Percentiles rank a stretch among this genome's conserved stretches.
Conservation (phyloP, 1,140 invertebrate species). For the Nymphalis io region DNA sequence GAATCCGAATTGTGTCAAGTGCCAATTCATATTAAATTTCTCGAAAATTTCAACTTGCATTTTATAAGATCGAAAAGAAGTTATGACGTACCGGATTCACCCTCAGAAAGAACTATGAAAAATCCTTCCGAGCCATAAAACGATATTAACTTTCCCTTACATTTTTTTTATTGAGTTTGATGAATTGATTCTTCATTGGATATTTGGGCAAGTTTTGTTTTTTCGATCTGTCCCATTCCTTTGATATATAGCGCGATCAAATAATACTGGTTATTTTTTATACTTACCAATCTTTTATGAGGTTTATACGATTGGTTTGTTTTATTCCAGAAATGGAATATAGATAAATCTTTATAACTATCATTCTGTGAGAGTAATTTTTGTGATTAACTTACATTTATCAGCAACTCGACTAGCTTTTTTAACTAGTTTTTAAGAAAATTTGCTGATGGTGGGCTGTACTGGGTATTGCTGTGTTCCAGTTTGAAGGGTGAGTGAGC, state of each 20-base stretch:
- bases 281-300: constrained; percentile 25
- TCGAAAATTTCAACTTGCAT: constrained; percentile 7
- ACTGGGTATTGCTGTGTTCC: too few species aligned
- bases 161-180: constrained; percentile 39
- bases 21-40: constrained; percentile 8
- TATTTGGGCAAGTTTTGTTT: constrained; percentile 39
- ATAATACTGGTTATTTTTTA: constrained; percentile 32
- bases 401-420: too few species aligned
- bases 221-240: constrained; percentile 36
- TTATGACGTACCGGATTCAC: constrained; percentile 12
- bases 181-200: constrained; percentile 42
- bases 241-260: constrained; percentile 37
- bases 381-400: not conserved
- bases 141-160: constrained; percentile 36
- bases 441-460: too few species aligned
- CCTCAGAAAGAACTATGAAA: constrained; percentile 11
- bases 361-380: not conserved
- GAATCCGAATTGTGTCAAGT: constrained; percentile 1
- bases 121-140: constrained; percentile 28
- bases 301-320: constrained; percentile 14
- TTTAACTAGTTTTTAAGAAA: too few species aligned
- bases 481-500: too few species aligned
- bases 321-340: not conserved
- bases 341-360: not conserved
- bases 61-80: constrained; percentile 11